Evolutionary conservation across 2,113 vertebrate genomes (phyloP), one percentile per base, ranked within the genome.

Genomic region (Thermophis baileyi): DNA sequence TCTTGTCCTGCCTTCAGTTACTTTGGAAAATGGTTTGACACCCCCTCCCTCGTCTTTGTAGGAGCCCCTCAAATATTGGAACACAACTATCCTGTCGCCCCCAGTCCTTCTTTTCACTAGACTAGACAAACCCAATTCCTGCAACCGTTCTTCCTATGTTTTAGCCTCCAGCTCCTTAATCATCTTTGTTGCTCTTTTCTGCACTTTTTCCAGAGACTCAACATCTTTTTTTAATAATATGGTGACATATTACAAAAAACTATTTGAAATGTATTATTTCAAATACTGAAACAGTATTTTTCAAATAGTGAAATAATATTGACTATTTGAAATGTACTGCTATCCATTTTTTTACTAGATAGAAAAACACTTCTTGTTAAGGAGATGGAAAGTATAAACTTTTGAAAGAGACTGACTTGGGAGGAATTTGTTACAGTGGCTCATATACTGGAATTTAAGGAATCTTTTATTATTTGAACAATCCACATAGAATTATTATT

Each of bases 401-500:
- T 81, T 30, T 24, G 55, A 86, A 93, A 49, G 9, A 89, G 63
- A 9, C 55, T 90, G 74, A 93, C 63, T 95, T 53, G 11, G 90
- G 91, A 95, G 87, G 55, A 90, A n/a, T 85, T 85, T 94, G 94
- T 94, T 92, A 55, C 94, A 86, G 74, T 0, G 89, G 60, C 11
- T 20, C 20, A 95, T 92, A 81, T 93, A 89, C 0, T 50, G 25
- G 91, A 81, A 69, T 94, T 95, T 35, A 93, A 51, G 74, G 2
- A 30, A 47, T 89, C 87, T 35, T 93, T 63, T 85, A 87, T 95
- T 90, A 92, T 94, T 86, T 89, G 91, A 90, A 60, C 92, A 92
- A 94, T 89, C 95, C 92, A 96, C 97, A 96, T 90, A 95, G 95
- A 96, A 97, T 96, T 94, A 96, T 96, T 94, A 96, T 95, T 93